These are phyloP conservation scores for Pipistrellus kuhlii DNA, from an alignment of 2,797 vertebrate genomes.

Conservation along the genomic window DNA sequence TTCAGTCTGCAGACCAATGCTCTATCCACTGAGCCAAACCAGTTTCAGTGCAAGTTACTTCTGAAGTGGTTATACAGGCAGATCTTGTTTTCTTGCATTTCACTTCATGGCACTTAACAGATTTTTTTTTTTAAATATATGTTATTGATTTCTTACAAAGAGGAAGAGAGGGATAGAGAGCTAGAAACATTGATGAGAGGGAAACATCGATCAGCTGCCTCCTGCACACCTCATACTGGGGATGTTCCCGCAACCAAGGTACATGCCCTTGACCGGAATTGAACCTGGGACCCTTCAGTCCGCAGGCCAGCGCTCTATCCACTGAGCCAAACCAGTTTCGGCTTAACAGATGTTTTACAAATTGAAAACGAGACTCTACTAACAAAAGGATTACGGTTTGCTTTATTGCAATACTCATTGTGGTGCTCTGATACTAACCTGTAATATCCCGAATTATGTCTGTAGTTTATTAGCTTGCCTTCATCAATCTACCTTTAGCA, in stretches of 20 bases:
- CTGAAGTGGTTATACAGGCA: not conserved
- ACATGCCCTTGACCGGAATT: too few species aligned
- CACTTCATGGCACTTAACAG: not conserved
- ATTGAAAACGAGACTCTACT: not conserved
- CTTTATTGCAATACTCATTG: not conserved
- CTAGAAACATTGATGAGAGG: too few species aligned
- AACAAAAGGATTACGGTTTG: not conserved
- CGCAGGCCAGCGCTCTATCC: too few species aligned
- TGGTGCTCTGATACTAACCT: not conserved
- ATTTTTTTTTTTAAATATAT: not conserved
- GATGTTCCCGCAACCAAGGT: too few species aligned
- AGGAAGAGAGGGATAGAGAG: too few species aligned
- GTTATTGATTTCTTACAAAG: too few species aligned
- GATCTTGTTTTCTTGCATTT: not conserved
- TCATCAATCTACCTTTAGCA: constrained; percentile 28
- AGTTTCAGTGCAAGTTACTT: not conserved
- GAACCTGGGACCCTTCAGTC: too few species aligned
- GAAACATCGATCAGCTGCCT: too few species aligned
- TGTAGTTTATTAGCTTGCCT: not conserved
- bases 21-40: too few species aligned
- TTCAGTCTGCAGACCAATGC: too few species aligned
- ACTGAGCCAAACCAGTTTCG: too few species aligned
- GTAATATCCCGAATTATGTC: not conserved
- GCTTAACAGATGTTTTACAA: not conserved
- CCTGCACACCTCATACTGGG: too few species aligned